Evolutionary conservation across 2,888 invertebrate genomes (phyloP).

Genomic region (Orthosia gothica): DNA sequence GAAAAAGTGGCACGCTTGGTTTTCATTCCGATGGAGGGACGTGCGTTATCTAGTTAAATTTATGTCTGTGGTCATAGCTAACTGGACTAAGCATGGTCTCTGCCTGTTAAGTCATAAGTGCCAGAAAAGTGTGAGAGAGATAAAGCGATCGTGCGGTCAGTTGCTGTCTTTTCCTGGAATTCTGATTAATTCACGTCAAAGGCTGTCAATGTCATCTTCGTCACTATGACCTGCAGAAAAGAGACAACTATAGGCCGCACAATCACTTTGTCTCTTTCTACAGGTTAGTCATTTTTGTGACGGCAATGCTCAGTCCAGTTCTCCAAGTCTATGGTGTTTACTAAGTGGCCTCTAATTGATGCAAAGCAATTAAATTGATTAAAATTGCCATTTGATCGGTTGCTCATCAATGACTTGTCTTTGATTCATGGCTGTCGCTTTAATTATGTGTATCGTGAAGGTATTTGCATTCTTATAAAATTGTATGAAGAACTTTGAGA

Average conservation of each 20-base stretch:
- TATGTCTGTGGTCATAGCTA: background rate
- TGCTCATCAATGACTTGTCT: constrained; percentile 42
- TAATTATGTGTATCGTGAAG: constrained; percentile 53
- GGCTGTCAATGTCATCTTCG: too few species aligned
- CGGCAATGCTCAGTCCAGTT: background rate
- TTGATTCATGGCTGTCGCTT: constrained; percentile 46
- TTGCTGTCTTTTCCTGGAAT: too few species aligned
- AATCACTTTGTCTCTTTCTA: background rate
- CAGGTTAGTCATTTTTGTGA: background rate
- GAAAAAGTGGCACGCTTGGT: too few species aligned
- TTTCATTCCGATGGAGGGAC: too few species aligned
- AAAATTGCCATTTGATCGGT: constrained; percentile 40
- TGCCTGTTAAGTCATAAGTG: background rate
- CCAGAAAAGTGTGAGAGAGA: background rate
- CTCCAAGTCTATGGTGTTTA: background rate
- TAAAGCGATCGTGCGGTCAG: background rate
- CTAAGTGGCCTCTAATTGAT: constrained; percentile 40
- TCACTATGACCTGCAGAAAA: too few species aligned
- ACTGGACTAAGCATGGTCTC: background rate
- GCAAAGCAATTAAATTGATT: constrained; percentile 55
- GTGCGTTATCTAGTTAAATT: too few species aligned
- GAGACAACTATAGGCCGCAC: background rate
- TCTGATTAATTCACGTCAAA: too few species aligned
- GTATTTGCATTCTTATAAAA: constrained; percentile 44
- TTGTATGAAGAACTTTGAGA: constrained; percentile 7